Conservation (phyloP, 2,888 invertebrate genomes). For the Odontothrips loti region DNA sequence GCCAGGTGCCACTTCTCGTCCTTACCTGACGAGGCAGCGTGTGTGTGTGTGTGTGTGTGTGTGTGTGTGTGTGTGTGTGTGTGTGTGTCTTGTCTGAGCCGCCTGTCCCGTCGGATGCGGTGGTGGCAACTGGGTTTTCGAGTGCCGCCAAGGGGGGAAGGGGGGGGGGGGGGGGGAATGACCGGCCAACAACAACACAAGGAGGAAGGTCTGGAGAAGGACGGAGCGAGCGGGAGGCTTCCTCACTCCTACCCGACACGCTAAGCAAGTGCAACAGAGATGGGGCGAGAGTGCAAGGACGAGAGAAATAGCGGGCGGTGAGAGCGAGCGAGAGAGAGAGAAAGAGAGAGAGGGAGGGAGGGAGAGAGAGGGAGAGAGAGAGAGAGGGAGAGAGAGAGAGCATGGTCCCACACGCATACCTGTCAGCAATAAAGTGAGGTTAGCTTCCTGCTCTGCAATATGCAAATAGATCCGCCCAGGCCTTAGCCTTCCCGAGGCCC, state of each 20-base stretch:
- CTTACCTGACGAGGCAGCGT: no score
- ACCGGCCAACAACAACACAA: background rate
- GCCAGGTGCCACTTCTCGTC: no score
- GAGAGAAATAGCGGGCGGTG: no score
- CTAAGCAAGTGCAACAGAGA: background rate
- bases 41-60: no score
- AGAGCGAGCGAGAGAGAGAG: no score
- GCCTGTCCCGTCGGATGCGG: no score
- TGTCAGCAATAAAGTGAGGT: conserved; percentile 25
- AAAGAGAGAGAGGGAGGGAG: background rate
- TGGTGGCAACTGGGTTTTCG: background rate
- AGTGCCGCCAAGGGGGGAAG: background rate
- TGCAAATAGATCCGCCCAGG: background rate
- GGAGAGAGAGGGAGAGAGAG: background rate
- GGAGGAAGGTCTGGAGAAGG: background rate
- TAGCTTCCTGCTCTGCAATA: conserved; percentile 26
- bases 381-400: background rate
- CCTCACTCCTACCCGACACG: no score
- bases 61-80: no score
- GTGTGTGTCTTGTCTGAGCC: no score
- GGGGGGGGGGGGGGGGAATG: background rate
- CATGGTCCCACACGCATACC: background rate
- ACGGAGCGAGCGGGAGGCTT: background rate
- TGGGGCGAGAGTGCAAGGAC: no score
- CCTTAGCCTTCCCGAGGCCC: no score